phyloP scores from a whole-genome alignment of 2,797 vertebrate species.

The Sebastes taczanowskii region DNA sequence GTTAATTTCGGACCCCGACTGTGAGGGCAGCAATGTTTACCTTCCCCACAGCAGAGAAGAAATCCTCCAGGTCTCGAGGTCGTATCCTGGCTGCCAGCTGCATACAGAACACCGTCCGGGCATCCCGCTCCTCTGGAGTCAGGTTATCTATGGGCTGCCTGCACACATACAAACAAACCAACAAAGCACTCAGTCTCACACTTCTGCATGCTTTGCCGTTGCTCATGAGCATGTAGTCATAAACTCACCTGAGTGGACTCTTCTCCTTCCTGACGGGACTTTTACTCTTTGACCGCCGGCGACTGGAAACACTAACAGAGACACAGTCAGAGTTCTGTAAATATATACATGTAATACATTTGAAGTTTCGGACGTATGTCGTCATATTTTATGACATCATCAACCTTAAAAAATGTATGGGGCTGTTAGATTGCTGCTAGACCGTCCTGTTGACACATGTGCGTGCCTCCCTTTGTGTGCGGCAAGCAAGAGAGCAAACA shows the following conservation, averaged over 20 bases:
- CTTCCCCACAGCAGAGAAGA: conserved; percentile 98
- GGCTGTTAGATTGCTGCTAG: no score
- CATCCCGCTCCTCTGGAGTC: conserved; percentile 95
- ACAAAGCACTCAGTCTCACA: background rate
- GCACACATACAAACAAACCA: background rate
- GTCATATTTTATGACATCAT: no score
- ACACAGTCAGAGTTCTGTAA: background rate
- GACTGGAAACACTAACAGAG: conserved; percentile 67
- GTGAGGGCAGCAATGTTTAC: conserved; percentile 58
- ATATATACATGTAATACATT: background rate
- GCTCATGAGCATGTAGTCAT: background rate
- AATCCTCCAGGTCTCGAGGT: conserved; percentile 95
- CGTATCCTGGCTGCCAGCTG: conserved; percentile 95
- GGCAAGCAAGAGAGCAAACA: no score
- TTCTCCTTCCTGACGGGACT: conserved; percentile 96
- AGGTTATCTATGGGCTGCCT: conserved; percentile 95
- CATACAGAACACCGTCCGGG: conserved; percentile 97
- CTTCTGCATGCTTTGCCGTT: background rate
- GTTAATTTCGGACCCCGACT: no score
- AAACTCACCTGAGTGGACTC: conserved; percentile 85
- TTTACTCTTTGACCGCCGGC: conserved; percentile 89
- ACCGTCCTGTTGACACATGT: no score
- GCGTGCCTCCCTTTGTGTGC: no score
- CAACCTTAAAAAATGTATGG: no score
- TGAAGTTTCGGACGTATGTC: no score